These are phyloP conservation scores for Trichoplusia ni DNA, from an alignment of 1,140 invertebrate genomes.

Conservation along the genomic window DNA sequence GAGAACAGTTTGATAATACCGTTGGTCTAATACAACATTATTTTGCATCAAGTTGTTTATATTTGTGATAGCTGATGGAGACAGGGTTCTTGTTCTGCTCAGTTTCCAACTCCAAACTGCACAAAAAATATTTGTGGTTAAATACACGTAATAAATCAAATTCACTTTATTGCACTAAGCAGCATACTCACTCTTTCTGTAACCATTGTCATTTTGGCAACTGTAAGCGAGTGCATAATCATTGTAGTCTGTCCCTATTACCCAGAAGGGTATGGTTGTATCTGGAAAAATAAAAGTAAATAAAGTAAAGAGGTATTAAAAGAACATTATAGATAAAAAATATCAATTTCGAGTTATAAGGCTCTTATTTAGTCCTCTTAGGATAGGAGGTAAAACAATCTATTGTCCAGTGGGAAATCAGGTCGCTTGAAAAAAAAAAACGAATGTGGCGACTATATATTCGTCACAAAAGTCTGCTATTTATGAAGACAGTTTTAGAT, in stretches of 20 bases:
- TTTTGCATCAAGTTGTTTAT: conserved; percentile 46
- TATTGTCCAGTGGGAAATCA: too few relatives aligned
- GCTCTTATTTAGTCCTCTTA: too few relatives aligned
- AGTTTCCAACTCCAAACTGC: conserved; percentile 69
- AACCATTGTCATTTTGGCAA: conserved; percentile 49
- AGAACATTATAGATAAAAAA: too few relatives aligned
- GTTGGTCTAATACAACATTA: conserved; percentile 50
- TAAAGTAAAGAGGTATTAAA: not conserved
- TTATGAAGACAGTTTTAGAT: too few relatives aligned
- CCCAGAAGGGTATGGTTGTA: conserved; percentile 52
- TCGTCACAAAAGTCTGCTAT: too few relatives aligned
- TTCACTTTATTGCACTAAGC: not conserved
- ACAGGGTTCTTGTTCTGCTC: conserved; percentile 49
- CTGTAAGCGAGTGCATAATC: conserved; percentile 62
- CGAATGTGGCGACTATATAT: too few relatives aligned
- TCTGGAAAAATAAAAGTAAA: conserved; percentile 44
- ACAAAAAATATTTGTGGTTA: conserved; percentile 3
- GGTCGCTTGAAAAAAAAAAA: too few relatives aligned
- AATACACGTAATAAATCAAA: not conserved
- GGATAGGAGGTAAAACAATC: too few relatives aligned
- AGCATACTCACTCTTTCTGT: conserved; percentile 43
- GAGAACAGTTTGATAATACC: conserved; percentile 50
- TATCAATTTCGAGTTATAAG: too few relatives aligned
- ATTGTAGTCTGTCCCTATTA: conserved; percentile 56
- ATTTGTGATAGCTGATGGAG: conserved; percentile 25